These are phyloP conservation scores for Nettapus auritus DNA, from an alignment of 2,113 vertebrate species.

Conservation along the genomic window DNA sequence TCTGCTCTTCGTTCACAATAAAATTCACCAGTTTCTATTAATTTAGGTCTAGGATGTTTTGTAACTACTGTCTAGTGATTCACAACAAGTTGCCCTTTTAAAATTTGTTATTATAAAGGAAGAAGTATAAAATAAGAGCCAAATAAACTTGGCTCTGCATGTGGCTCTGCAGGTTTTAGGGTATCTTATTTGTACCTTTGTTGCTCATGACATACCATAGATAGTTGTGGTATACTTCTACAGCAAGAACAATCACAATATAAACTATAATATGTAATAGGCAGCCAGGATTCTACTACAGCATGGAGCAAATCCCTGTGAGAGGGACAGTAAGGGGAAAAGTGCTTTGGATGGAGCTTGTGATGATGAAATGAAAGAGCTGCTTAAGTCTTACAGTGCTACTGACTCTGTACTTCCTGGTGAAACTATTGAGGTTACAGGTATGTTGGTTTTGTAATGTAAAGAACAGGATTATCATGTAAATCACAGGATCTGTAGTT, in stretches of 20 bases:
- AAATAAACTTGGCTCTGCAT: not conserved
- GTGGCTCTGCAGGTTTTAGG: not conserved
- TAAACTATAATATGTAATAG: constrained; percentile 63
- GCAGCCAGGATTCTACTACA: constrained; percentile 80
- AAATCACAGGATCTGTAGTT: not conserved
- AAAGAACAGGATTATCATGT: not conserved
- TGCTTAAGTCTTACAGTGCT: constrained; percentile 72
- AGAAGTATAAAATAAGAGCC: not conserved
- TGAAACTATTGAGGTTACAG: not conserved
- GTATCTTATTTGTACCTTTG: not conserved
- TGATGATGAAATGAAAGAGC: constrained; percentile 73
- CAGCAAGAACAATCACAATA: not conserved
- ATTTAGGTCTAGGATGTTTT: not conserved
- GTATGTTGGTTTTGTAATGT: constrained; percentile 35
- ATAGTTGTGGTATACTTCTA: not conserved
- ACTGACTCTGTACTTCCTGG: not conserved
- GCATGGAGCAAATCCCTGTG: constrained; percentile 78
- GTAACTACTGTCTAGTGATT: not conserved
- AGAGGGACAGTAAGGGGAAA: constrained; percentile 67
- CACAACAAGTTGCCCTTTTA: too few species aligned
- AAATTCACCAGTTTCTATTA: not conserved
- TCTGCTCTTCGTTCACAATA: not conserved
- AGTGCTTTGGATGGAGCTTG: constrained; percentile 76
- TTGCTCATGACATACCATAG: not conserved
- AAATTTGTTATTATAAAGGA: not conserved